Evolutionary conservation across 2,888 invertebrate genomes (phyloP), one percentile per base, ranked within the genome.

Genomic region (Amorpha juglandis): DNA sequence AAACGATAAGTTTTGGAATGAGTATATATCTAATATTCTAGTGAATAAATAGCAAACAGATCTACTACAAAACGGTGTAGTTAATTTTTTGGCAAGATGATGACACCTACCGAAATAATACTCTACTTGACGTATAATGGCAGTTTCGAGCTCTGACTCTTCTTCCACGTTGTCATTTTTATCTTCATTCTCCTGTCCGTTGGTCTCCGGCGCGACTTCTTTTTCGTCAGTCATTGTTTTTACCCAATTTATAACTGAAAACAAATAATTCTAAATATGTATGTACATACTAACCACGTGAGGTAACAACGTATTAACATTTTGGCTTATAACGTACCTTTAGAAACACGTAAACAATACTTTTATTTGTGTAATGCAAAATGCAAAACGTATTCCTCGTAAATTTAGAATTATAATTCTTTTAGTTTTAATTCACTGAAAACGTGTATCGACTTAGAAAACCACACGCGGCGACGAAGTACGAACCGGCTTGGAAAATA

Each of bases 71-170:
- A 6, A 38, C 35, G 3, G 9, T 38, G 3, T 45, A 14, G 11
- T 12, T 45, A 45, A 9, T 42, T 35, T 7, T 6, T 6, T 35
- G 35, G 9, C 6, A 53, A 9, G 14, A 52, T 50, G 19, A 52
- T 66, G 67, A 85, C n/a, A n/a, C 89, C 79, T 76, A 94, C 94
- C 91, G 73, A 95, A 95, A 81, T 95, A 95, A 80, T 95, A 95
- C 79, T 95, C 95, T 8, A 96, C 91, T 87, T 96, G 97, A 6
- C 94, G 94, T 71, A 96, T 95, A 58, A 97, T 96, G 66, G 94
- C 94, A 64, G 86, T 88, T 67, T 96, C 95, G 64, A 95, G 76
- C 14, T 92, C 90, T 1, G 81, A 74, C 63, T 80, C 79, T 21
- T 83, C 82, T 50, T 82, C 81, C 1, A 69, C 35, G 69, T 76